Conservation (phyloP, 2,113 vertebrate genomes). For the Cyphomyrus discorhynchus region DNA sequence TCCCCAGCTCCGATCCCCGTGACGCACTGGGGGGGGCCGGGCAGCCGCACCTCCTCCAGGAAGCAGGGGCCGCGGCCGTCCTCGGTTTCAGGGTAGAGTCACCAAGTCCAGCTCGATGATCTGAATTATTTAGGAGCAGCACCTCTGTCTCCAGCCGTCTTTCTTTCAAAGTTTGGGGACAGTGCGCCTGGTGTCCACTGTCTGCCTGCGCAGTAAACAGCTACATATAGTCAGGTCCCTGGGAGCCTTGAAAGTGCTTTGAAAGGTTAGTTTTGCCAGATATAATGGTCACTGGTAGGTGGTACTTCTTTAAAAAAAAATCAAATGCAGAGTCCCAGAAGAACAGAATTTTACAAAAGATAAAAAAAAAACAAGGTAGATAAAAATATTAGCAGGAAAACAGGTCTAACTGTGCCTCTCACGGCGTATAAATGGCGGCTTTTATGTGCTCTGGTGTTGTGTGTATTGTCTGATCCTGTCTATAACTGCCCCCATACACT, state of each 20-base stretch:
- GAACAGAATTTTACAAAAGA: neutral
- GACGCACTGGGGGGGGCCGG: no score
- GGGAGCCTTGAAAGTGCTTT: conserved; percentile 4
- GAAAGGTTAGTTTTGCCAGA: conserved; percentile 9
- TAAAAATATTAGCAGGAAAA: neutral
- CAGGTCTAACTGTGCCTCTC: no score
- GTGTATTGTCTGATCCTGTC: neutral
- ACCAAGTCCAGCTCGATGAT: conserved; percentile 15
- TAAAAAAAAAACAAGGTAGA: neutral
- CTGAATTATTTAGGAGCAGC: conserved; percentile 40
- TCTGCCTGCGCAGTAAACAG: conserved; percentile 12
- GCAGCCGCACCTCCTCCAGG: neutral
- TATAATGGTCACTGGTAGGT: neutral
- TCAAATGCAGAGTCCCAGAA: neutral
- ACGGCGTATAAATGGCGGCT: neutral
- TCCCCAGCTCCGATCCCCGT: neutral
- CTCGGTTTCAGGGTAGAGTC: conserved; percentile 10
- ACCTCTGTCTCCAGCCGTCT: conserved; percentile 16
- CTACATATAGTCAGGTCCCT: neutral
- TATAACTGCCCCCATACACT: neutral
- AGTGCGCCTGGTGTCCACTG: neutral
- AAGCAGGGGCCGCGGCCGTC: neutral
- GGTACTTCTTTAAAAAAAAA: neutral
- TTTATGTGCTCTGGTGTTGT: neutral
- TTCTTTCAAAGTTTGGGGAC: conserved; percentile 12